Evolutionary conservation across 1,140 invertebrate genomes (phyloP).

Genomic region (Diabrotica virgifera): DNA sequence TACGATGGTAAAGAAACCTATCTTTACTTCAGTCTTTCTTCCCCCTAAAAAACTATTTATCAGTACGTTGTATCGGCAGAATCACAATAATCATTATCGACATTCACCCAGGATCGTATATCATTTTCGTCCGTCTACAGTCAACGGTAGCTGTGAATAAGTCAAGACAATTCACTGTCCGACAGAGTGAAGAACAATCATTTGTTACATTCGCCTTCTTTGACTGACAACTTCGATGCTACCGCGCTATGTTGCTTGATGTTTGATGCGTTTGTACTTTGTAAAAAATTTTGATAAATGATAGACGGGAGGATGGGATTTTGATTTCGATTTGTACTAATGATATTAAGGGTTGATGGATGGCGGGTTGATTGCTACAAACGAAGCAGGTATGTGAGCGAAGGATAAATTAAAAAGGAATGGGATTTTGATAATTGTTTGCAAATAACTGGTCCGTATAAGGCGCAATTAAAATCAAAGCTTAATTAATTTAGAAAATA

Average conservation of each 20-base stretch:
- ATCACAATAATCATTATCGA: neutral
- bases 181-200: conserved; percentile 16
- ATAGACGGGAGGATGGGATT: conserved; percentile 13
- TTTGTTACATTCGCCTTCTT: conserved; percentile 18
- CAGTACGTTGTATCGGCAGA: no score
- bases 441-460: no score
- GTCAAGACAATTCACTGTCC: conserved; percentile 21
- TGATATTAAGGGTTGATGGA: conserved; percentile 13
- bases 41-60: no score
- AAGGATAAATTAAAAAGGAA: no score
- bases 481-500: no score
- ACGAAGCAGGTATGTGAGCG: no score
- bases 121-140: conserved; percentile 18
- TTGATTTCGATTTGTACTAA: conserved; percentile 17
- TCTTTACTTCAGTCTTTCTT: no score
- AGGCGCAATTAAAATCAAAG: no score
- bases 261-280: neutral
- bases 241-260: conserved; percentile 13
- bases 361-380: no score
- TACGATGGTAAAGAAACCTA: no score
- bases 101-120: conserved; percentile 3
- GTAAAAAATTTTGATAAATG: conserved; percentile 19
- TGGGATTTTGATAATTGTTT: no score
- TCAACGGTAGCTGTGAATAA: conserved; percentile 22
- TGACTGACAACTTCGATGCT: conserved; percentile 25